phyloP scores from a whole-genome alignment of 2,888 invertebrate genomes.

The Andrena trimmerana region DNA sequence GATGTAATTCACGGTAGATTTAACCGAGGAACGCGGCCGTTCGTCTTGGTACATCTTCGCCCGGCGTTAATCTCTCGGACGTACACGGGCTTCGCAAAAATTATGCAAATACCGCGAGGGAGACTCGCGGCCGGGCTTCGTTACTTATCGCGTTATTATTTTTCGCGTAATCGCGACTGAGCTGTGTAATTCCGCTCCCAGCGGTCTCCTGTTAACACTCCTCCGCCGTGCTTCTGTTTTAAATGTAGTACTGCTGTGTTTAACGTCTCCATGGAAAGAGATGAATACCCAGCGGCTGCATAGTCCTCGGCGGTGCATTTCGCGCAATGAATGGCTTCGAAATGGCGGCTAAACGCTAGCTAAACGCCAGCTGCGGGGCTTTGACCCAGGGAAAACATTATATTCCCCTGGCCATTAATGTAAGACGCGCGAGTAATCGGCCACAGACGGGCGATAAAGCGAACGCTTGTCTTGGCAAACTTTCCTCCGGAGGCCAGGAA shows the following conservation, averaged over 20 bases:
- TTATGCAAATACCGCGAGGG: conserved; percentile 4
- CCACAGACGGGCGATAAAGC: conserved; percentile 17
- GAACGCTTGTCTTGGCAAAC: conserved; percentile 1
- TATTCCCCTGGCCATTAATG: conserved; percentile 15
- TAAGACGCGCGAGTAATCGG: conserved; percentile 16
- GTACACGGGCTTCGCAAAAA: conserved; percentile 7
- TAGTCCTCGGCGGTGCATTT: background rate
- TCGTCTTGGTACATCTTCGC: background rate
- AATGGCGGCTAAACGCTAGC: background rate
- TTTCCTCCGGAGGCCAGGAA: background rate
- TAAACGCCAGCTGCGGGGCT: background rate
- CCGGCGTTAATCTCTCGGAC: conserved; percentile 11
- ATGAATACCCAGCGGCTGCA: background rate
- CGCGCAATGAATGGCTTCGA: background rate
- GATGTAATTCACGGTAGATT: conserved; percentile 55
- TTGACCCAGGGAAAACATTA: background rate
- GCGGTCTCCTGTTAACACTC: background rate
- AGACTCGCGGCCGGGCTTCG: no score
- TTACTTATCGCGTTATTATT: background rate
- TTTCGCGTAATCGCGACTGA: background rate
- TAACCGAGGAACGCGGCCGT: background rate
- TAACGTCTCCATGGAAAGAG: conserved; percentile 1
- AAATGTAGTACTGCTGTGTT: background rate
- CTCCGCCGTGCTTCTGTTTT: background rate
- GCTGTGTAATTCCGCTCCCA: background rate